Evolutionary conservation across 1,140 invertebrate genomes (phyloP), one percentile per base, ranked within the genome.

Genomic region (Dreissena rostriformis): DNA sequence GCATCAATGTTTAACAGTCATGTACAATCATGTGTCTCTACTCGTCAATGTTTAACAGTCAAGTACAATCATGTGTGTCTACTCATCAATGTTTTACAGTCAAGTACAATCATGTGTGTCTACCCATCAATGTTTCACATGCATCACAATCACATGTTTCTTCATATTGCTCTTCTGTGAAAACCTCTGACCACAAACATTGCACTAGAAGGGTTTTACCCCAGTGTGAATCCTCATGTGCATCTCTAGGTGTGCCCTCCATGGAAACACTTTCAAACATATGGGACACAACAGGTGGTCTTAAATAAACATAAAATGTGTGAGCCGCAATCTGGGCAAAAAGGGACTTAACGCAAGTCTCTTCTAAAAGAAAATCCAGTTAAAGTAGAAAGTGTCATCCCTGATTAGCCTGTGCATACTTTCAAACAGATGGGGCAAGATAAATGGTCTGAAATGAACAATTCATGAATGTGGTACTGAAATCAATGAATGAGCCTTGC

Each of bases 141-240:
- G 39, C 39, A 39, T 39, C 67, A 97, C 98, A 76, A 97, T 95
- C 82, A 96, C 97, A 91, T 98, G 97, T 92, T 97, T 96, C 90
- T 97, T 97, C 80, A 98, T 93, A 72, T 97, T 97, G 8, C 97
- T 97, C 93, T 97, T 97, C 92, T 97, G 97, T 63, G 97, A 93
- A 92, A 98, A 98, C 92, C 97, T 96, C 92, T 97, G 97, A 63
- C 96, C 96, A 93, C 97, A 98, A 91, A 97, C 96, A 39, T 95
- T 95, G 91, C 97, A 98, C 91, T 97, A 96, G 94, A 97, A 97
- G 4, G 97, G 97, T 90, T 97, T 97, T 14, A 80, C 83, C 17
- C 83, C 83, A 55, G 83, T 85, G 63, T 85, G 83, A 26, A 73
- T 79, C 5, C 75, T 17, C 71, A 74, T 72, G 61, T 85, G 83